Evolutionary conservation across 2,797 vertebrate species (phyloP).

Genomic region (Takifugu rubripes): DNA sequence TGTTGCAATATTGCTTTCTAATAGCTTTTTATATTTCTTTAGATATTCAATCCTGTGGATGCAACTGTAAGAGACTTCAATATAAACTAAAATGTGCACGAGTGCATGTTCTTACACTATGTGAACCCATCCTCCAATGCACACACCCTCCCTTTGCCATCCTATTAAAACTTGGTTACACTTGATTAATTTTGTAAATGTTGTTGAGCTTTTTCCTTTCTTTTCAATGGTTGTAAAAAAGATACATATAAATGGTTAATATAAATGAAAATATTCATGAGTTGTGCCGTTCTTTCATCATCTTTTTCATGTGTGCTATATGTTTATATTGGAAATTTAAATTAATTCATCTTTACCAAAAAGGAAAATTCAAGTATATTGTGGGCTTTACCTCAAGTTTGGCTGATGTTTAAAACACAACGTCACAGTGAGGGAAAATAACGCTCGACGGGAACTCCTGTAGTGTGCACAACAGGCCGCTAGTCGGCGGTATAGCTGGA

Average conservation of each 20-base stretch:
- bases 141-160: not conserved
- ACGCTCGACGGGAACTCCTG: no score
- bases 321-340: not conserved
- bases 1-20: constrained; percentile 16
- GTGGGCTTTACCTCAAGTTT: no score
- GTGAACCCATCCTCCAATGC: constrained; percentile 30
- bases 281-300: constrained; percentile 25
- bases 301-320: not conserved
- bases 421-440: no score
- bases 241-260: constrained; percentile 80
- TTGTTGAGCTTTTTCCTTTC: constrained; percentile 46
- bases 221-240: constrained; percentile 66
- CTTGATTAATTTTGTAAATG: constrained; percentile 49
- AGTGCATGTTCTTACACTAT: constrained; percentile 69
- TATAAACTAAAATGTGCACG: constrained; percentile 72
- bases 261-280: constrained; percentile 77
- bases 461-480: no score
- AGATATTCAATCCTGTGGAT: constrained; percentile 64
- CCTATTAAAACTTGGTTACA: constrained; percentile 9
- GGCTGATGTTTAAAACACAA: no score
- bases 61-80: constrained; percentile 56
- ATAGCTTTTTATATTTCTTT: constrained; percentile 38
- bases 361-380: no score
- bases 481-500: no score
- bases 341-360: not conserved